Evolutionary conservation across 2,888 invertebrate species (phyloP).

Genomic region (Pachliopta kotzebuea): DNA sequence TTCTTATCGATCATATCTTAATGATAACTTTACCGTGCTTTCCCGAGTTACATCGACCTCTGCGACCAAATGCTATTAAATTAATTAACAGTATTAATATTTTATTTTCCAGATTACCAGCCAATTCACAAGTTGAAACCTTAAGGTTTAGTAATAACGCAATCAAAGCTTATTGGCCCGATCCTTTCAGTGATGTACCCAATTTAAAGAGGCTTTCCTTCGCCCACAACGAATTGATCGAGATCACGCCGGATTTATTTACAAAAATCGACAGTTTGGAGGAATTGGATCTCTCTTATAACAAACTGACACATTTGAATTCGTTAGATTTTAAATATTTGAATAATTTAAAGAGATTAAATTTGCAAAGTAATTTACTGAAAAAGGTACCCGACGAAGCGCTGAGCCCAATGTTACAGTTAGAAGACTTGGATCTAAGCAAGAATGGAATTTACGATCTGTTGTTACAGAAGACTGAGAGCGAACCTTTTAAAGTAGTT

Average conservation of each 20-base stretch:
- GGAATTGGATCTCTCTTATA: conserved; percentile 77
- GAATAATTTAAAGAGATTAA: conserved; percentile 57
- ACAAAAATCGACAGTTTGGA: conserved; percentile 62
- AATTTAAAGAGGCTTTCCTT: conserved; percentile 69
- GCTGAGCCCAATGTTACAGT: conserved; percentile 53
- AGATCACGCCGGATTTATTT: conserved; percentile 69
- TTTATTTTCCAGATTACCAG: conserved; percentile 60
- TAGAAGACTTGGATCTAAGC: conserved; percentile 73
- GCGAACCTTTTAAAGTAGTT: conserved; percentile 50
- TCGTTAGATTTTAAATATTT: conserved; percentile 61
- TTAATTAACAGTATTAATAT: neutral
- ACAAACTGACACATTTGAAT: conserved; percentile 66
- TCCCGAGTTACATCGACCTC: neutral
- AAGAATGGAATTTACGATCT: conserved; percentile 68
- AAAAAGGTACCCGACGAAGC: conserved; percentile 62
- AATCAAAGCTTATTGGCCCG: conserved; percentile 70
- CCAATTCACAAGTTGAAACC: conserved; percentile 63
- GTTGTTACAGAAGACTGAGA: conserved; percentile 53
- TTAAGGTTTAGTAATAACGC: conserved; percentile 66
- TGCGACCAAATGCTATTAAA: too few relatives aligned
- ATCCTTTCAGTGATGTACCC: conserved; percentile 63
- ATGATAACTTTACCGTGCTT: neutral
- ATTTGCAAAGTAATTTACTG: conserved; percentile 70
- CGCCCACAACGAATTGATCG: conserved; percentile 68
- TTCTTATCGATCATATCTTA: conserved; percentile 30